These are phyloP conservation scores for Cyrtonyx montezumae DNA, from an alignment of 2,113 vertebrate species.

Conservation along the genomic window DNA sequence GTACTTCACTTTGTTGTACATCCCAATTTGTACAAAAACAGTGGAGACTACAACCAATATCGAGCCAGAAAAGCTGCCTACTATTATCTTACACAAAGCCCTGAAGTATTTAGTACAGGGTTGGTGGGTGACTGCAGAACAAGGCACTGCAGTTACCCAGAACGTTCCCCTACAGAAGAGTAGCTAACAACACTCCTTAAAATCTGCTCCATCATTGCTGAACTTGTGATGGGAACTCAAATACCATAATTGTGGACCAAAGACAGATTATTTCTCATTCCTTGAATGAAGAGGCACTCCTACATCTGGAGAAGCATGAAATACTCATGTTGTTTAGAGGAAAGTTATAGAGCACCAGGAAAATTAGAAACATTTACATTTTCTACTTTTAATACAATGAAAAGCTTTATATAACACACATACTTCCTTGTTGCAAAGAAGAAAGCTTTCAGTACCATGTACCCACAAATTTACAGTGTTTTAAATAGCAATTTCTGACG, in stretches of 20 bases:
- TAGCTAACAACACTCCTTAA: background rate
- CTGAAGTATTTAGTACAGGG: background rate
- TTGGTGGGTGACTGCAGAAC: background rate
- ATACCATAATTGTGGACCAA: rapidly evolving
- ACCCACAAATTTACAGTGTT: background rate
- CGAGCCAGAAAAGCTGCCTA: background rate
- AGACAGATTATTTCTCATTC: background rate
- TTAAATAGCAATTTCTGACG: background rate
- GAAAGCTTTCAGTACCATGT: background rate
- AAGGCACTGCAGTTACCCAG: background rate
- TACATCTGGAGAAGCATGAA: background rate
- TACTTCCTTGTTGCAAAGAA: background rate
- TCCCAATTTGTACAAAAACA: background rate
- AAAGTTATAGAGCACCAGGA: background rate
- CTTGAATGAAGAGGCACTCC: background rate
- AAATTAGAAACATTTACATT: background rate
- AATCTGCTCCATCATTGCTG: background rate
- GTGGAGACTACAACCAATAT: background rate
- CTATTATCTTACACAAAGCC: background rate
- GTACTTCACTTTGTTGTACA: background rate
- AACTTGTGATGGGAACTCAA: background rate
- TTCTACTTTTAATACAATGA: background rate
- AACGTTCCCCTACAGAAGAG: background rate
- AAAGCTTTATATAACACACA: background rate
- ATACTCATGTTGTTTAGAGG: background rate